Base-by-base conservation (phyloP, 2,113 vertebrate species). In the Carlito syrichta region DNA sequence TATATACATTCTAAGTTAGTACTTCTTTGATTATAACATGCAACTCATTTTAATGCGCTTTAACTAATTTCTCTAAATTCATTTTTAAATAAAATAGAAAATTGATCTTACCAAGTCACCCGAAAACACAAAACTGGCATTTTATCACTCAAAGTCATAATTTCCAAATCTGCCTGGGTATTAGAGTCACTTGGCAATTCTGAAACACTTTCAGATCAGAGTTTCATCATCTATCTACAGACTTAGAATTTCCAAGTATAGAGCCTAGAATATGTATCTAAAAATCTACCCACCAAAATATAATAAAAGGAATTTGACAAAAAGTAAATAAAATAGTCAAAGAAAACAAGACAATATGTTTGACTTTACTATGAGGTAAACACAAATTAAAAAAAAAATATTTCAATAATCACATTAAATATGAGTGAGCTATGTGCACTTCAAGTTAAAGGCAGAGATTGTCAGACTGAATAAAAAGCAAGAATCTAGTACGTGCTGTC, bases 1-100 rank as follows among this genome's bases (percentile, higher is more conserved):
- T 74, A n/a, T n/a, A n/a, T n/a, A n/a, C n/a, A n/a, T n/a, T n/a
- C n/a, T n/a, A n/a, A n/a, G n/a, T n/a, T n/a, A n/a, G n/a, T n/a
- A n/a, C n/a, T n/a, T n/a, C n/a, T n/a, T n/a, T n/a, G n/a, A n/a
- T n/a, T n/a, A n/a, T n/a, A n/a, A n/a, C n/a, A n/a, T n/a, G n/a
- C n/a, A n/a, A n/a, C n/a, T n/a, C n/a, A n/a, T n/a, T n/a, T n/a
- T n/a, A n/a, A n/a, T n/a, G n/a, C n/a, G n/a, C n/a, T n/a, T n/a
- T n/a, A n/a, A 92, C 22, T 97, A 79, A 89, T 8, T 86, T 63
- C 20, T 58, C n/a, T 95, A 86, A 74, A 52, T 96, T 93, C 58
- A 82, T 74, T 32, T 19, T 54, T 52, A 77, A 91, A 94, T 45
- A 62, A 76, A 92, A 92, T 0, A 96, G 27, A 74, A 89, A 68